Evolutionary conservation across 2,113 vertebrate genomes (phyloP).

Genomic region (Bagarius yarrelli): DNA sequence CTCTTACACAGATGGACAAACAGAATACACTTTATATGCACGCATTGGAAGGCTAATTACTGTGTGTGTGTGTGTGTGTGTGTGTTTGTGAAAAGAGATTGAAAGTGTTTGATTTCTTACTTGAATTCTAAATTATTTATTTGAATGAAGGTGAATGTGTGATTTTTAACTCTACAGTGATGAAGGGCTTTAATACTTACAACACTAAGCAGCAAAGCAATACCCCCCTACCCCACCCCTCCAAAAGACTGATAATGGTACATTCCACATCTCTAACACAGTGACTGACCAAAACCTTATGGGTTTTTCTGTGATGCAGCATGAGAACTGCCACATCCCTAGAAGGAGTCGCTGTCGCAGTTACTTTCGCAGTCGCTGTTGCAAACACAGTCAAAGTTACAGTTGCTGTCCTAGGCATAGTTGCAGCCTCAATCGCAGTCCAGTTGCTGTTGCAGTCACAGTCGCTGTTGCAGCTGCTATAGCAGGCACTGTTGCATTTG

Average conservation of each 20-base stretch:
- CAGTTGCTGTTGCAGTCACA: too few species aligned
- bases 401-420: too few species aligned
- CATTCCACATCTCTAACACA: constrained; percentile 47
- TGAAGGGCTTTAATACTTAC: constrained; percentile 41
- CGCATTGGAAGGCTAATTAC: constrained; percentile 1
- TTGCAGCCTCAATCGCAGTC: too few species aligned
- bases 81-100: constrained; percentile 1
- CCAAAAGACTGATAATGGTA: constrained; percentile 4
- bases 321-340: not conserved
- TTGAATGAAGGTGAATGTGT: constrained; percentile 30
- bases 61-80: constrained; percentile 16
- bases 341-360: not conserved
- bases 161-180: constrained; percentile 27
- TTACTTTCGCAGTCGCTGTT: too few species aligned
- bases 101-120: constrained; percentile 47
- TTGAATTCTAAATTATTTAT: constrained; percentile 52
- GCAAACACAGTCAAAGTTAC: too few species aligned
- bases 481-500: too few species aligned
- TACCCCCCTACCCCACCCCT: not conserved
- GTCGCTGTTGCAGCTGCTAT: too few species aligned
- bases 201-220: constrained; percentile 46
- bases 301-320: constrained; percentile 43
- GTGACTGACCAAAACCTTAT: constrained; percentile 10
- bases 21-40: not conserved
- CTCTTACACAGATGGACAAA: not conserved